Evolutionary conservation across 1,140 invertebrate species (phyloP), one percentile per base, ranked within the genome.

Genomic region (Coptotermes formosanus): DNA sequence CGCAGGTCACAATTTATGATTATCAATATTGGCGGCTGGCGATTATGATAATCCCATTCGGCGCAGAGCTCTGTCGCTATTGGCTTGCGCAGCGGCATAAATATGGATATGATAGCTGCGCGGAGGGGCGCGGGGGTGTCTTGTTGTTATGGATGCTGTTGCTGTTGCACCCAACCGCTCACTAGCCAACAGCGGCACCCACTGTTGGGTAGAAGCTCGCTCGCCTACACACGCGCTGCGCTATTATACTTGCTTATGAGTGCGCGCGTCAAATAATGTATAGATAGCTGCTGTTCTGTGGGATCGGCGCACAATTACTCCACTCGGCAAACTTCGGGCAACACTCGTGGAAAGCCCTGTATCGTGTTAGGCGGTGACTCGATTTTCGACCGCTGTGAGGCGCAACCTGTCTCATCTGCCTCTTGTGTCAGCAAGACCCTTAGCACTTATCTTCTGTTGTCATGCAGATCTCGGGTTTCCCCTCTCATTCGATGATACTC

Each of bases 11-110:
- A 38, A 44, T 83, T 83, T 86, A 86, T 86, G 86, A 86, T 86
- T 86, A 86, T 85, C 85, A 85, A 85, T 81, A 85, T 69, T 81
- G 38, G 82, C 82, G 44, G 86, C 32, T 30, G 86, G 32, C 59
- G 86, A 86, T 86, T 86, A 86, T 86, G 86, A 86, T 86, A 86
- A 86, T 86, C 86, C 86, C 86, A 45, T 84, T 69, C 82, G 81
- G 82, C 82, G 75, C 85, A 82, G 75, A 44, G 85, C 69, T 64
- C 38, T 23, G 23, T 38, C 52, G 82, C 86, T 55, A 86, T 86
- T 86, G 86, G 86, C 83, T 82, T 84, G 82, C 86, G 86, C 83
- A 48, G 44, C 7, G 45, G 19, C 86, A 86, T 84, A 83, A 84
- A 84, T 84, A 86, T 86, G 55, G 86, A 86, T 86, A 86, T 86